phyloP scores from a whole-genome alignment of 2,113 vertebrate genomes.

The Pangasianodon hypophthalmus region DNA sequence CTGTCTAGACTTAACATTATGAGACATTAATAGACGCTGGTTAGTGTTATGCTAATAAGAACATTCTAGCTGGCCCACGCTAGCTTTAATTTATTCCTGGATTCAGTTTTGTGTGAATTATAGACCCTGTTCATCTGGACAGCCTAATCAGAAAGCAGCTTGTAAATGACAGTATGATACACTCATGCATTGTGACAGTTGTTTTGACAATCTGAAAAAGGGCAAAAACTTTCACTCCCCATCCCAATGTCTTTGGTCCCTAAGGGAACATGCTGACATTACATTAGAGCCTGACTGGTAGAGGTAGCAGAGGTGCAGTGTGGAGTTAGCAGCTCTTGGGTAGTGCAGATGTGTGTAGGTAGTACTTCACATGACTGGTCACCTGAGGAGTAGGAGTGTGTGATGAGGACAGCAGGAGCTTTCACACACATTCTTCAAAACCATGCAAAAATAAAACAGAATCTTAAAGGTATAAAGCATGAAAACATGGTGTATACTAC shows the following conservation, averaged over 20 bases:
- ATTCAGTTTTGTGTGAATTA: neutral
- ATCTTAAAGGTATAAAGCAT: conserved; percentile 18
- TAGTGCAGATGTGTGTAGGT: conserved; percentile 39
- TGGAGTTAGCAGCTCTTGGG: conserved; percentile 46
- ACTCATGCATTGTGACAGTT: neutral
- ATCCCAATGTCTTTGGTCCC: conserved; percentile 31
- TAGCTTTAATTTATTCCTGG: neutral
- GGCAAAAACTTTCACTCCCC: conserved; percentile 11
- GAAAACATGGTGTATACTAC: conserved; percentile 15
- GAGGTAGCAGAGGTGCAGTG: conserved; percentile 48
- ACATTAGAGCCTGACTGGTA: conserved; percentile 29
- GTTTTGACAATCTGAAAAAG: neutral
- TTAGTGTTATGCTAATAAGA: conserved; percentile 1
- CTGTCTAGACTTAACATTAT: neutral
- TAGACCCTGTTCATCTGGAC: neutral
- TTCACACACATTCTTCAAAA: conserved; percentile 10
- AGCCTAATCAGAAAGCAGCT: neutral
- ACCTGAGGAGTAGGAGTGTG: conserved; percentile 43
- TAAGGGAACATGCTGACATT: conserved; percentile 37
- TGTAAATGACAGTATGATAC: neutral
- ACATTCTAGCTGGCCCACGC: neutral
- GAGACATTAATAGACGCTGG: neutral
- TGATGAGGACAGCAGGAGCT: conserved; percentile 17
- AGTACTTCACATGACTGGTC: conserved; percentile 33
- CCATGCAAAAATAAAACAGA: conserved; percentile 5